Evolutionary conservation across 2,113 vertebrate genomes (phyloP).

Genomic region (Lota lota): DNA sequence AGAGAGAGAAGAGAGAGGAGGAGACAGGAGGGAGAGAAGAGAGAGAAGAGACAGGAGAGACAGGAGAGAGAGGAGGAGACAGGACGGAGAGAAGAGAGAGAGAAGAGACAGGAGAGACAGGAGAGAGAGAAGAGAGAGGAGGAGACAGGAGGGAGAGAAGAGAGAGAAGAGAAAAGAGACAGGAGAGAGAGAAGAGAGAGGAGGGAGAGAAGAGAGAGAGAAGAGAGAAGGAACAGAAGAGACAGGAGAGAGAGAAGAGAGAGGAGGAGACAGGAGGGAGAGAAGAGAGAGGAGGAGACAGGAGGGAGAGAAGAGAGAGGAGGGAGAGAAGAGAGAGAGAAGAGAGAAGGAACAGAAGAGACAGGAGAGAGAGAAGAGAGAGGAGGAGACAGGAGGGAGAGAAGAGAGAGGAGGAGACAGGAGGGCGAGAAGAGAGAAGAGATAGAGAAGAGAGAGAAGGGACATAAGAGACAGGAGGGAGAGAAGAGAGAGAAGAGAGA

Average conservation of each 20-base stretch:
- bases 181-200: not conserved
- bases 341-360: constrained; percentile 2
- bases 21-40: no score
- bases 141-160: not conserved
- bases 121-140: not conserved
- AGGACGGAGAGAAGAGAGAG: constrained; percentile 12
- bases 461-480: not conserved
- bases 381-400: not conserved
- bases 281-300: not conserved
- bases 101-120: not conserved
- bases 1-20: constrained; percentile 5
- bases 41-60: no score
- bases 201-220: not conserved
- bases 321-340: not conserved
- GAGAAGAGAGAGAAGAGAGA: not conserved
- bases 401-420: no score
- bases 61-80: constrained; percentile 9
- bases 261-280: no score
- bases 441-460: not conserved
- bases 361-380: constrained; percentile 1
- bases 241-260: no score
- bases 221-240: no score
- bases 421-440: not conserved
- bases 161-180: not conserved
- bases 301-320: not conserved